Evolutionary conservation across 2,113 vertebrate genomes (phyloP), one percentile per base, ranked within the genome.

Genomic region (Zingel zingel): DNA sequence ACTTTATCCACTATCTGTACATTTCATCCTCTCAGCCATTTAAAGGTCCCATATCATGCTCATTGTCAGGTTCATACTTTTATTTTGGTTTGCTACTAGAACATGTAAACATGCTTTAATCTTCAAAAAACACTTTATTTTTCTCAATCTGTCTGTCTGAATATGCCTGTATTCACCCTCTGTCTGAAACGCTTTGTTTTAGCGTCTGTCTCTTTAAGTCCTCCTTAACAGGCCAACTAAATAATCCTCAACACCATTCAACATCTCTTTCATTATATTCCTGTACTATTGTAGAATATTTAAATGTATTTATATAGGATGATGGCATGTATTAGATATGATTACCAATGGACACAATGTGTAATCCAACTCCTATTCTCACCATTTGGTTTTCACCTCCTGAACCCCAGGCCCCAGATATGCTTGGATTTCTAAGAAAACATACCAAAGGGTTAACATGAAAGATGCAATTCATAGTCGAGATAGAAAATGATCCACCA

Each of bases 381-480:
- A 36, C 47, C n/a, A 19, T 58, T 56, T 69, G 56, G 16, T 63
- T 87, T 36, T 75, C 65, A 50, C 69, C 70, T 77, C 61, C 33
- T 19, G 50, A 73, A 61, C 59, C n/a, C 2, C 0, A 14, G 66
- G 0, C 59, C 54, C 19, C 27, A 51, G 64, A 78, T 62, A 47
- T 0, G 58, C 39, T 57, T 61, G 33, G 30, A 74, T 70, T 75
- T 75, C 43, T n/a, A 53, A 69, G 64, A 74, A 79, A 78, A 80
- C 66, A 82, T 69, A 51, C 58, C 69, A 56, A n/a, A 9, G 66
- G 47, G 58, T 66, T 85, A 85, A 71, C 21, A 63, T 82, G 54
- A 72, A 75, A 62, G 68, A 72, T 47, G 16, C 33, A 36, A 53
- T 79, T 88, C 63, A 82, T 66, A 23, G 53, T 19, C 2, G 15